A percentile compares a stretch with the other conserved stretches of the same genome.
phyloP scores from a whole-genome alignment of 2,797 vertebrate species.

The Mareca strepera region DNA sequence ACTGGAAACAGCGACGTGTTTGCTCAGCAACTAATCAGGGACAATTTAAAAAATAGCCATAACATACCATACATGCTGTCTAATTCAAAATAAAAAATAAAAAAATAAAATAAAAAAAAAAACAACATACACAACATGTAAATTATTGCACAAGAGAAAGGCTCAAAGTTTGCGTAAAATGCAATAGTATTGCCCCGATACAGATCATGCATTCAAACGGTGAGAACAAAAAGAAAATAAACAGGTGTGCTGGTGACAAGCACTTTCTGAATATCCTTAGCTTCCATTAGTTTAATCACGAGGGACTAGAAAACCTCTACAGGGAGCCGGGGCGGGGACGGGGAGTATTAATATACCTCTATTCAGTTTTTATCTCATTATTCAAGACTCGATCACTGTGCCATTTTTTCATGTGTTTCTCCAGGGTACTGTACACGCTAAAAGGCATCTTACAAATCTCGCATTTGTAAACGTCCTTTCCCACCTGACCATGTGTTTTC shows the following conservation, averaged over 20 bases:
- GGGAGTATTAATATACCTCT: constrained; percentile 88
- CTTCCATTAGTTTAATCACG: constrained; percentile 89
- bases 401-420: constrained; percentile 99
- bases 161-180: constrained; percentile 99
- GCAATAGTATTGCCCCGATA: constrained; percentile 99
- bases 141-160: constrained; percentile 99
- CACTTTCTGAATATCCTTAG: constrained; percentile 90
- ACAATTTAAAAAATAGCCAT: constrained; percentile 97
- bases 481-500: constrained; percentile 99
- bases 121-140: constrained; percentile 98
- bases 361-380: constrained; percentile 99
- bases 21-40: constrained; percentile 98
- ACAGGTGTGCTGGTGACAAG: constrained; percentile 97
- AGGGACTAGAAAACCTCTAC: constrained; percentile 95
- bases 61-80: constrained; percentile 99
- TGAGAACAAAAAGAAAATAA: constrained; percentile 86
- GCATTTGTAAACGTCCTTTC: constrained; percentile 99
- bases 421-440: constrained; percentile 99
- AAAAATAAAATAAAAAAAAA: no score
- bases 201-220: constrained; percentile 99
- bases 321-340: constrained; percentile 64
- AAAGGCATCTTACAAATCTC: constrained; percentile 99
- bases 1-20: constrained; percentile 96
- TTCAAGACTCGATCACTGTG: constrained; percentile 99
- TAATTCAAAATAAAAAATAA: constrained; percentile 76